Conservation (phyloP, 1,140 invertebrate genomes). For the Pinna nobilis region DNA sequence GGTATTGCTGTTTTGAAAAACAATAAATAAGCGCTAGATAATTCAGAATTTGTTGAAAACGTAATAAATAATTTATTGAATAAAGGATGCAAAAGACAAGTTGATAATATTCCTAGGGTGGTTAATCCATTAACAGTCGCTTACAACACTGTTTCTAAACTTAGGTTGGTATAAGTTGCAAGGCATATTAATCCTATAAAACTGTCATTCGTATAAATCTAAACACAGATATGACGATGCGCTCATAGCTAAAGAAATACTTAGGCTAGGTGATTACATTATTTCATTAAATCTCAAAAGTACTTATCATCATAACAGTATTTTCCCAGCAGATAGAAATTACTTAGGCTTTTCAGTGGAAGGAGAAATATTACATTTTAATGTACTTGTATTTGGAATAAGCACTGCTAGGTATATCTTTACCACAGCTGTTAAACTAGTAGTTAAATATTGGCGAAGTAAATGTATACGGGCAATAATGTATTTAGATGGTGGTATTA, state of each 20-base stretch:
- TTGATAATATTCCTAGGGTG: too few species aligned
- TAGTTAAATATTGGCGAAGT: conserved; percentile 26
- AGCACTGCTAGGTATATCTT: conserved; percentile 27
- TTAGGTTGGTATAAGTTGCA: too few species aligned
- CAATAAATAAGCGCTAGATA: too few species aligned
- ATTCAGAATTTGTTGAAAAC: too few species aligned
- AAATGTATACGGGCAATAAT: conserved; percentile 19
- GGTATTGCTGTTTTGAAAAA: too few species aligned
- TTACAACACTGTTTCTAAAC: too few species aligned
- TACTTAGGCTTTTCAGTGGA: conserved; percentile 25
- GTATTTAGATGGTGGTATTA: conserved; percentile 38
- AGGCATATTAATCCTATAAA: too few species aligned
- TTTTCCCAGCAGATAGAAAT: conserved; percentile 6
- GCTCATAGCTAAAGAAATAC: conserved; percentile 17
- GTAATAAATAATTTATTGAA: too few species aligned
- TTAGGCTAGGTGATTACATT: conserved; percentile 17
- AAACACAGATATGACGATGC: conserved; percentile 23
- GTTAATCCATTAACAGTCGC: too few species aligned
- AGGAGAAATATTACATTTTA: conserved; percentile 17
- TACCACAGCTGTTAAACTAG: conserved; percentile 6
- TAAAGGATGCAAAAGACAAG: too few species aligned
- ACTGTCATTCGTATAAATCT: conserved; percentile 11
- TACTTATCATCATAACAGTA: conserved; percentile 20
- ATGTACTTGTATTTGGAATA: conserved; percentile 27
- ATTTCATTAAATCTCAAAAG: conserved; percentile 32